Percentiles rank a stretch among this genome's conserved stretches.
Evolutionary conservation across 1,140 invertebrate species (phyloP).

Genomic region (Pogonus chalceus): DNA sequence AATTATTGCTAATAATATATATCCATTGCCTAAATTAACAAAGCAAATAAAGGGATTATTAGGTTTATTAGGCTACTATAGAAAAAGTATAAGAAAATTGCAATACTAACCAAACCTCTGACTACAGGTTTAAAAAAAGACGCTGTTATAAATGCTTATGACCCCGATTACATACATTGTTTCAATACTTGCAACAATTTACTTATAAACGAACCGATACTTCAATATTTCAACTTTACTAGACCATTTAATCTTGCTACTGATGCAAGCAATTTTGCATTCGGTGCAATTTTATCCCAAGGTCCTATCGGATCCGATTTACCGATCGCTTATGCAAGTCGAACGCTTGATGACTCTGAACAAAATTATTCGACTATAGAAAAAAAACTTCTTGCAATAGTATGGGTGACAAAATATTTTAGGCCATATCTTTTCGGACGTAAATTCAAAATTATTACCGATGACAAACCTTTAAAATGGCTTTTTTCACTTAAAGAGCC

Average conservation of each 20-base stretch:
- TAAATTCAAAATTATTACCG: not conserved
- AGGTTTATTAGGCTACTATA: not conserved
- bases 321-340: not conserved
- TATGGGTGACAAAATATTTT: not conserved
- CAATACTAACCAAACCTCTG: not conserved
- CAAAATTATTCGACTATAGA: not conserved
- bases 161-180: not conserved
- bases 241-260: slow-evolving; percentile 18
- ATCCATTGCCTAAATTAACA: not conserved
- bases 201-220: slow-evolving; percentile 3
- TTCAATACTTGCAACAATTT: not conserved
- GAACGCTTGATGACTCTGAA: not conserved
- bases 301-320: slow-evolving; percentile 11
- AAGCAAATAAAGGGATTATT: not conserved
- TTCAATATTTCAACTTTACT: slow-evolving; percentile 19
- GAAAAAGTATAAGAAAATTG: not conserved
- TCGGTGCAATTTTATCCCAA: too few relatives aligned
- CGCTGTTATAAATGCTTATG: not conserved
- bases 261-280: slow-evolving; percentile 18
- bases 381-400: not conserved
- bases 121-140: not conserved
- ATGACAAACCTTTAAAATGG: not conserved
- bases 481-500: not conserved
- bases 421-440: not conserved
- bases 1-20: too few relatives aligned